phyloP scores from a whole-genome alignment of 1,140 invertebrate species.

The Monochamus saltuarius region DNA sequence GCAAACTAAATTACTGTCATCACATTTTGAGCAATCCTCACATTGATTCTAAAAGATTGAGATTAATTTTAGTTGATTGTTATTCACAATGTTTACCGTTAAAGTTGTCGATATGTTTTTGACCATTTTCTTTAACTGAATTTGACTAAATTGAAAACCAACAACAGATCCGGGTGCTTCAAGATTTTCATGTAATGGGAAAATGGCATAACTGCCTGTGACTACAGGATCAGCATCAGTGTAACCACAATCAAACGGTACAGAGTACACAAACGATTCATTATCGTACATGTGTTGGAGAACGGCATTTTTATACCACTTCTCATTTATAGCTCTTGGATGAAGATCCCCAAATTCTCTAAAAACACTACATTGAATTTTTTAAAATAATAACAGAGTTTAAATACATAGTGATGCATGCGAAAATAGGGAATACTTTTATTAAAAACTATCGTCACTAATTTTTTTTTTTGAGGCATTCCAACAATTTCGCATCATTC shows the following conservation, averaged over 20 bases:
- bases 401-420: neutral
- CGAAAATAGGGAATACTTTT: neutral
- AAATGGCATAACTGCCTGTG: slow-evolving; percentile 83
- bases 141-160: slow-evolving; percentile 78
- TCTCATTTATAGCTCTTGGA: slow-evolving; percentile 80
- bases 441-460: slow-evolving; percentile 10
- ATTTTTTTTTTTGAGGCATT: slow-evolving; percentile 13
- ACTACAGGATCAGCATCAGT: slow-evolving; percentile 61
- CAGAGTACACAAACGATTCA: slow-evolving; percentile 75
- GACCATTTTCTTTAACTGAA: neutral
- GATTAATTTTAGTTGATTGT: no score
- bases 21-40: slow-evolving; percentile 58
- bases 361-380: slow-evolving; percentile 33
- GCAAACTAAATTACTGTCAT: slow-evolving; percentile 65
- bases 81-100: slow-evolving; percentile 2
- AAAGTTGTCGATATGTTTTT: slow-evolving; percentile 11
- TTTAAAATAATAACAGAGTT: slow-evolving; percentile 5
- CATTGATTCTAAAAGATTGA: slow-evolving; percentile 51
- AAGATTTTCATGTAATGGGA: slow-evolving; percentile 72
- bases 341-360: slow-evolving; percentile 79
- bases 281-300: slow-evolving; percentile 77
- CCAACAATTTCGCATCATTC: no score
- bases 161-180: slow-evolving; percentile 85
- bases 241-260: slow-evolving; percentile 68
- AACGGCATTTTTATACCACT: slow-evolving; percentile 90